Percentiles rank a stretch among this genome's conserved stretches.
Conservation (phyloP, 2,888 invertebrate genomes). For the Drosophila pegasa region DNA sequence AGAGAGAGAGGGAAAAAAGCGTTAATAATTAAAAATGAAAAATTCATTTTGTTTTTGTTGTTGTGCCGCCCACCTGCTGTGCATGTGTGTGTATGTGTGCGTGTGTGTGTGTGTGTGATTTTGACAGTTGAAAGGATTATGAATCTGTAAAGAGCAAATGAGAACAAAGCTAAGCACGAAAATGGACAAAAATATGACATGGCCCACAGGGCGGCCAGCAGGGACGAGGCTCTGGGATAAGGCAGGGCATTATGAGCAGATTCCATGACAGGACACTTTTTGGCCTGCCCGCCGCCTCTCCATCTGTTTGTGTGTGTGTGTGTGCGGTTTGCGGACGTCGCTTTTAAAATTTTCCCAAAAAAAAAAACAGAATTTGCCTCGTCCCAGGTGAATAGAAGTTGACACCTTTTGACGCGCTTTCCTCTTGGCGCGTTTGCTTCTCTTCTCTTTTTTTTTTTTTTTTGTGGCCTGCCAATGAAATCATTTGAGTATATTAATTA, state of each 20-base stretch:
- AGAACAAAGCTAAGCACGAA: slow-evolving; percentile 31
- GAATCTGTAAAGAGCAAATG: slow-evolving; percentile 40
- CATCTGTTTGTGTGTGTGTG: slow-evolving; percentile 1
- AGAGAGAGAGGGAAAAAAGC: slow-evolving; percentile 14
- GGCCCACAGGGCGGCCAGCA: slow-evolving; percentile 3
- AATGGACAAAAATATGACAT: slow-evolving; percentile 34
- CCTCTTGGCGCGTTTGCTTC: background rate
- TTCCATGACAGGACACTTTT: slow-evolving; percentile 53
- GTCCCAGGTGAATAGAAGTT: slow-evolving; percentile 22
- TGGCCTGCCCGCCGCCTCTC: background rate
- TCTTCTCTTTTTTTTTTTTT: background rate
- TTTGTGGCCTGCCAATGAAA: slow-evolving; percentile 59
- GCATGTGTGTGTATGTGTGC: background rate
- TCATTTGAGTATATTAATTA: slow-evolving; percentile 78
- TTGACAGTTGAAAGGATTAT: slow-evolving; percentile 63
- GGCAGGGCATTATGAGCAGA: slow-evolving; percentile 6
- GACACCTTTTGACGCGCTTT: slow-evolving; percentile 35
- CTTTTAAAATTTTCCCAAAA: slow-evolving; percentile 10
- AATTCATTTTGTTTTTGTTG: slow-evolving; percentile 13
- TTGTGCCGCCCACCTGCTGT: slow-evolving; percentile 24
- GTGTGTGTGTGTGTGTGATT: slow-evolving; percentile 15
- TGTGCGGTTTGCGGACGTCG: slow-evolving; percentile 50
- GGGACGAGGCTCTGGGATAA: background rate
- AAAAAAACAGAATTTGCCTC: background rate
- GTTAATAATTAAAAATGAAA: slow-evolving; percentile 66